A percentile compares a stretch with the other conserved stretches of the same genome.
These are phyloP conservation scores for Chamaea fasciata DNA, from an alignment of 2,113 vertebrate species.

Conservation along the genomic window DNA sequence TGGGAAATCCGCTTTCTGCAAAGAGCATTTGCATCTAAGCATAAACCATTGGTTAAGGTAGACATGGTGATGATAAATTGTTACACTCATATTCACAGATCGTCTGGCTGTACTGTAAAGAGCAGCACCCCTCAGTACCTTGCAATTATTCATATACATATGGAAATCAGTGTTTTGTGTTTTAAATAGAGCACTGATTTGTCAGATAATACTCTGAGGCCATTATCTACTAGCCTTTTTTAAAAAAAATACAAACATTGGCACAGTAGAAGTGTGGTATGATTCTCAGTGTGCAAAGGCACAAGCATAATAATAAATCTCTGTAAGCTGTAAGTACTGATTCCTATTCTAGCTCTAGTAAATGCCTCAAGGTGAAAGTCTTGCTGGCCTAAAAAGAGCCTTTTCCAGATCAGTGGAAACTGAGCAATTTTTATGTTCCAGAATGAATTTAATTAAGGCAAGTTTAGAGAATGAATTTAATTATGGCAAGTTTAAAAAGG, in stretches of 20 bases:
- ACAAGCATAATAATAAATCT: background rate
- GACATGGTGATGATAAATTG: background rate
- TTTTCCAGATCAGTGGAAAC: conserved; percentile 31
- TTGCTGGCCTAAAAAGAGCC: conserved; percentile 21
- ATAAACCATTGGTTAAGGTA: background rate
- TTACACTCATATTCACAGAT: background rate
- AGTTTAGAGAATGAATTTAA: conserved; percentile 22
- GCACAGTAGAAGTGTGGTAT: background rate
- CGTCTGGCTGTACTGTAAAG: background rate
- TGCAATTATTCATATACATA: background rate
- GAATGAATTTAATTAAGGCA: conserved; percentile 26
- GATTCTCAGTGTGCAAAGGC: background rate
- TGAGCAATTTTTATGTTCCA: background rate
- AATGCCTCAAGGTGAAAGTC: background rate
- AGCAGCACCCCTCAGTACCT: background rate
- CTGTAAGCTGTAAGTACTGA: background rate
- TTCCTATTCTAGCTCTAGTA: background rate
- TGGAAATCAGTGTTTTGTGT: background rate
- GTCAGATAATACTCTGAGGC: background rate
- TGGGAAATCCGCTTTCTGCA: background rate
- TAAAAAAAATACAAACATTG: background rate
- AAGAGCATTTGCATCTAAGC: background rate
- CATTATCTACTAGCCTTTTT: background rate
- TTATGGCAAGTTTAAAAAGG: conserved; percentile 1
- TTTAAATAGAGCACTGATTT: background rate